Base-by-base conservation (phyloP, 2,888 invertebrate genomes). In the Pilophorus perplexus region DNA sequence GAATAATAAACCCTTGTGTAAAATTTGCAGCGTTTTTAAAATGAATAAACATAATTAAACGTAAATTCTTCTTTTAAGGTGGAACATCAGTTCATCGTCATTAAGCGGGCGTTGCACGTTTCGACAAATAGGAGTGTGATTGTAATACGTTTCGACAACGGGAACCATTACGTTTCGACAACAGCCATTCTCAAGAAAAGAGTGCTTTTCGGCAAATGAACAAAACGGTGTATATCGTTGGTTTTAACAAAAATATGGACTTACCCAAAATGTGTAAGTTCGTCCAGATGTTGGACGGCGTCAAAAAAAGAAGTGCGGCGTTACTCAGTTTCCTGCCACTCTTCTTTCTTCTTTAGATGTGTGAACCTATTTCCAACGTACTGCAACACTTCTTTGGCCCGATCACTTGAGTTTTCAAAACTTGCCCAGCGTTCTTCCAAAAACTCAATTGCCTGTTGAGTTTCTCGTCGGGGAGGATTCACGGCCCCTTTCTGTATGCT, bases 281-380 rank as follows among this genome's bases (percentile, higher is more conserved):
- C 42, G 42, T 42, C 42, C 14, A n/a, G 42, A 42, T 42, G 42
- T 42, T 42, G 42, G 14, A 5, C 14, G 42, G 42, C 42, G 42
- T 42, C 42, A 42, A 42, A 42, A 42, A 42, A 42, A 42, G 42
- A 42, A 42, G 42, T 42, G 42, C 14, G 42, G 42, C 18, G 8
- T 42, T 42, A 16, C 42, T 42, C 42, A 42, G 6, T 14, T 42
- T 42, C n/a, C 42, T 42, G 6, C 42, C 42, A 14, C 42, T 42
- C 42, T n/a, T n/a, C n/a, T 42, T 42, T 42, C 42, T 42, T n/a
- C 42, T 42, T 42, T 42, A 42, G n/a, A 42, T 48, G 48, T 48
- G 48, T 48, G 48, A 22, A n/a, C 48, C 48, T 48, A 48, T 18
- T 48, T 48, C 48, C 48, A 4, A 48, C 48, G 48, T 48, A 48